phyloP scores from a whole-genome alignment of 2,888 invertebrate species.

The Tipula vernalis region DNA sequence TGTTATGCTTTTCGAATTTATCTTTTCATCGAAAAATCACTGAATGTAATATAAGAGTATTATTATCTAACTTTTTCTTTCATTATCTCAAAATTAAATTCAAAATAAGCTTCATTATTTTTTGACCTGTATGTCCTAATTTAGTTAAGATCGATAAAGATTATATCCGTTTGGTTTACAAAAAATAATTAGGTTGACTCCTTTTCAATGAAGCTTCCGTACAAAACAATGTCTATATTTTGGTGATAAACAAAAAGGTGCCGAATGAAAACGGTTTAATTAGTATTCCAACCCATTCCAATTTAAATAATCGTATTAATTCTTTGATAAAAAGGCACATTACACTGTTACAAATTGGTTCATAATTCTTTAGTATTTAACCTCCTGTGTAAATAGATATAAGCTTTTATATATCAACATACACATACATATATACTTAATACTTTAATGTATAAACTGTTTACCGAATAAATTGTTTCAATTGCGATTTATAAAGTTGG shows the following conservation, averaged over 20 bases:
- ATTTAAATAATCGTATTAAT: background rate
- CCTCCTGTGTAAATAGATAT: background rate
- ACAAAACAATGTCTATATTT: background rate
- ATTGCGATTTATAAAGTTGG: background rate
- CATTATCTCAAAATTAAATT: too few species aligned
- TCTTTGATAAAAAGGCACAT: background rate
- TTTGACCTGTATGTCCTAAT: too few species aligned
- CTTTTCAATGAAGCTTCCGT: background rate
- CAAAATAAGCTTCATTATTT: too few species aligned
- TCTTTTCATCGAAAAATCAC: too few species aligned
- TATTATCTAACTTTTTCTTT: too few species aligned
- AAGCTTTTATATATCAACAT: background rate
- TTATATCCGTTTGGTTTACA: background rate
- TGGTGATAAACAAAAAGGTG: background rate
- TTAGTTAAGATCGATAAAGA: too few species aligned
- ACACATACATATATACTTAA: background rate
- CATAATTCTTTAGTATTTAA: background rate
- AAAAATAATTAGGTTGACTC: background rate
- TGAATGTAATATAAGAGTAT: too few species aligned
- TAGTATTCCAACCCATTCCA: background rate
- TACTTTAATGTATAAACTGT: background rate
- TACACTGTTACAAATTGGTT: background rate
- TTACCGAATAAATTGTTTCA: background rate
- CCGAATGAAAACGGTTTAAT: background rate
- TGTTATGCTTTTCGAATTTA: too few species aligned